Evolutionary conservation across 2,113 vertebrate genomes (phyloP), one percentile per base, ranked within the genome.

Genomic region (Aix galericulata): DNA sequence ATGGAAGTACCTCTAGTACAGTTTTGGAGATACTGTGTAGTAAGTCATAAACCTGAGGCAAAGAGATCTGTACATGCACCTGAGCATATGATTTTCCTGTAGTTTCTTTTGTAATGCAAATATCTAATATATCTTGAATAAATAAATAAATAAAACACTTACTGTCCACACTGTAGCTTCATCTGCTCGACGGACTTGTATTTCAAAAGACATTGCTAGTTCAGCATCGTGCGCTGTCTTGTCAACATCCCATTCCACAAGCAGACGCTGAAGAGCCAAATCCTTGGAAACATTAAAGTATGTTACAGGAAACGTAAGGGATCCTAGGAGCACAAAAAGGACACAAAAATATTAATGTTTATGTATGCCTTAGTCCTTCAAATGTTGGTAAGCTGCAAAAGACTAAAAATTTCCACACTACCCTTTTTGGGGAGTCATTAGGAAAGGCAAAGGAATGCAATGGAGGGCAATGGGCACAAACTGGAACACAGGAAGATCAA

Each of bases 181-280:
- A 53, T 80, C 23, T 3, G 17, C 38, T 95, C 52, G 94, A 86
- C 8, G 50, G 56, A 98, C 95, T 86, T 98, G 63, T 91, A 98
- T 98, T 88, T 98, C 96, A 94, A 98, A 98, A 60, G 87, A 44
- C 81, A 98, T 96, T 46, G 96, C 67, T 53, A 95, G 80, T 67
- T 96, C 86, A 91, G 94, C 88, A 15, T 91, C 76, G 52, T 93
- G 75, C 0, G 82, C 69, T 90, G 86, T 25, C 15, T 44, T 82
- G 52, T 4, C 81, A 88, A 98, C 87, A 50, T 86, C 89, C 98
- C 98, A 98, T 67, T 97, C 92, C 76, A 98, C 71, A 60, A 95
- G 46, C 50, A 98, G 83, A 40, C 1, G n/a, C 23, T 98, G 98
- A 69, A 55, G 60, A 75, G 29, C 1, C 42, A 66, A 73, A 73